Evolutionary conservation across 2,113 vertebrate genomes (phyloP).

Genomic region (Tupaia chinensis): DNA sequence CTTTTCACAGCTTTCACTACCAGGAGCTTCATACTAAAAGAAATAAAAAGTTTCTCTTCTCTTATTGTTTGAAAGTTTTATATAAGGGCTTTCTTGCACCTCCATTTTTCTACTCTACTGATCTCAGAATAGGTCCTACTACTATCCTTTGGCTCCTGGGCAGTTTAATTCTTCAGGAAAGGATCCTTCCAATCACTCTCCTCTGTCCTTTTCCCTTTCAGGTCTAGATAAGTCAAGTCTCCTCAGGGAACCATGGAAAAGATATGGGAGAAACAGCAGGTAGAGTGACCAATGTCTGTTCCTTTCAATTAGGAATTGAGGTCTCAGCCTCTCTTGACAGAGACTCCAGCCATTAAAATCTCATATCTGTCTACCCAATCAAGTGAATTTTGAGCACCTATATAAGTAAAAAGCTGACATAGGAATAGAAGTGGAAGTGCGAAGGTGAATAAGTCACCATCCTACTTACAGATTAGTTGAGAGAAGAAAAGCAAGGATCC

Average conservation of each 20-base stretch:
- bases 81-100: not conserved
- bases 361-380: not conserved
- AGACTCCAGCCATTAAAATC: not conserved
- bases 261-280: accelerated
- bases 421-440: not conserved
- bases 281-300: not conserved
- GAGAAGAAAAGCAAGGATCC: not conserved
- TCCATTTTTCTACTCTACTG: not conserved
- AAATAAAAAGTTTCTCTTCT: not conserved
- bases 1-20: not conserved
- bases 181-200: not conserved
- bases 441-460: not conserved
- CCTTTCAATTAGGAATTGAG: not conserved
- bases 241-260: not conserved
- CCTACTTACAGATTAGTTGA: not conserved
- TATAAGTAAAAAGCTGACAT: not conserved
- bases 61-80: not conserved
- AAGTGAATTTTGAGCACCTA: not conserved
- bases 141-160: not conserved
- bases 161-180: not conserved
- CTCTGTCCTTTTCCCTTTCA: not conserved
- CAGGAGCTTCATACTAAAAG: not conserved
- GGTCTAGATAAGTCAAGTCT: not conserved
- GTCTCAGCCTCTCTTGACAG: not conserved
- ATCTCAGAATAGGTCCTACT: not conserved